phyloP scores from a whole-genome alignment of 1,140 invertebrate species.

The Hycleus phaleratus region DNA sequence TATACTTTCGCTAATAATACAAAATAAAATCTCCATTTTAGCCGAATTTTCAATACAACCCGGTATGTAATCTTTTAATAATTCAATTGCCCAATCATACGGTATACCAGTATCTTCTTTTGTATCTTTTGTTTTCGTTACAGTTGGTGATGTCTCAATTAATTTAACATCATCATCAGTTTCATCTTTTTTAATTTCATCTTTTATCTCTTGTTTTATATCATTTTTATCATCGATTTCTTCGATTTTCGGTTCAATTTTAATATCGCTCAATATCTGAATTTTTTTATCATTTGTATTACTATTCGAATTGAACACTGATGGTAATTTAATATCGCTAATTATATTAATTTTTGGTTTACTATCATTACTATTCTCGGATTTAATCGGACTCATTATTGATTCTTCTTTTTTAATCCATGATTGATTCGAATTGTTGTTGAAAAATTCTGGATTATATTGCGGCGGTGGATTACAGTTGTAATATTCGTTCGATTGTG shows the following conservation, averaged over 20 bases:
- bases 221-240: constrained; percentile 30
- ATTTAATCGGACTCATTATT: constrained; percentile 25
- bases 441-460: constrained; percentile 7
- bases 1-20: constrained; percentile 85
- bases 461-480: constrained; percentile 11
- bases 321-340: constrained; percentile 38
- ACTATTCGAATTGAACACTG: constrained; percentile 19
- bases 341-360: constrained; percentile 41
- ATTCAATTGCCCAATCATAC: constrained; percentile 72
- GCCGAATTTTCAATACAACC: constrained; percentile 88
- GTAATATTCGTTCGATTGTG: constrained; percentile 16
- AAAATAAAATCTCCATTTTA: constrained; percentile 93
- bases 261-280: constrained; percentile 39
- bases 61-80: constrained; percentile 80
- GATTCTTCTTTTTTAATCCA: constrained; percentile 30
- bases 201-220: constrained; percentile 31
- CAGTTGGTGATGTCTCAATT: constrained; percentile 5
- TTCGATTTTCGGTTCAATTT: constrained; percentile 37
- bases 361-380: constrained; percentile 26
- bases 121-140: constrained; percentile 18
- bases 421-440: constrained; percentile 19
- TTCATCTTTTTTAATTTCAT: constrained; percentile 39
- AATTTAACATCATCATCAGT: constrained; percentile 18
- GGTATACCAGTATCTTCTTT: constrained; percentile 73
- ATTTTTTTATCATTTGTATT: constrained; percentile 33